Base-by-base conservation (phyloP, 2,888 invertebrate species). In the Synanthedon tipuliformis region DNA sequence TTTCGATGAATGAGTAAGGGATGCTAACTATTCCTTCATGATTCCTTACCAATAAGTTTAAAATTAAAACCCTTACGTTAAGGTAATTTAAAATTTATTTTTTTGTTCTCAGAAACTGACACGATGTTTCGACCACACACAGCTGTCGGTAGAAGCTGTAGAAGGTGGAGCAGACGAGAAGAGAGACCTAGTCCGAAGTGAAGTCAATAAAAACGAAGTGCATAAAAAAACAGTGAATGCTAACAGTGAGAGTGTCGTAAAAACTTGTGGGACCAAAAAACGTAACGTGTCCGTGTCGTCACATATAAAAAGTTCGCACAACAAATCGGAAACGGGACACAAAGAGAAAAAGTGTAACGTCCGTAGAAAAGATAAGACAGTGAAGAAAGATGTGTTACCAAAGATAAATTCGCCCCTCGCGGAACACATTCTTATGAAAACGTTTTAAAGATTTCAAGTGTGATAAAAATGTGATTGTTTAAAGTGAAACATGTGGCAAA, bases 251-350 rank as follows among this genome's bases (percentile, higher is more conserved):
- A 71, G 77, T 63, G 62, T 62, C 53, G 64, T 64, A 49, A 75
- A 77, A 66, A 61, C 66, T 12, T 80, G 78, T 61, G 78, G 73
- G 69, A 71, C 67, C 66, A 80, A 83, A 73, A 84, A 84, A 66
- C 71, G 81, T 45, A 70, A 73, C 52, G 56, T 84, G 41, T 84
- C 84, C 49, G 66, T 86, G 60, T 72, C 82, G 7, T 68, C 78
- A 2, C 85, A 83, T 71, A 75, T 85, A 56, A 86, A 86, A 64
- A 81, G 75, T 54, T 84, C 76, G 18, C 82, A 85, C 52, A 87
- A 86, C 55, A 85, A 85, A 72, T 86, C 84, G 4, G 85, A 84
- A 63, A 80, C 71, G 45, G 80, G 82, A 57, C 74, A 77, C 11
- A 85, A 85, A 64, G 71, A 74, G 48, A 82, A 83, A 64, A 80